Conservation (phyloP, 2,888 invertebrate species). For the Apantesis nais region DNA sequence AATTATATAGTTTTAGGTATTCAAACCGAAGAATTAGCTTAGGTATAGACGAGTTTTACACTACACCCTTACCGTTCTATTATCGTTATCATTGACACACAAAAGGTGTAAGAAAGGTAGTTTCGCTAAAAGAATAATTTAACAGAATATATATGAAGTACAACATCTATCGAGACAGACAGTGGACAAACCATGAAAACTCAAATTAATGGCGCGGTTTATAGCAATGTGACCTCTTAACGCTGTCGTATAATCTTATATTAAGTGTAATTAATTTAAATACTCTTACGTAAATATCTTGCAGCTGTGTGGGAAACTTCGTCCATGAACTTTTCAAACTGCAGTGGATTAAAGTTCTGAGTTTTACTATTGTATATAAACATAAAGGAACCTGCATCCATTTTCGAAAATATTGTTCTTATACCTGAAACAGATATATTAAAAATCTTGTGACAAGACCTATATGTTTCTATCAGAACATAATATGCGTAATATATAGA, state of each 20-base stretch:
- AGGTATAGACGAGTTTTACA: no score
- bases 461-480: background rate
- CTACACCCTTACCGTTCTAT: no score
- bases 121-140: no score
- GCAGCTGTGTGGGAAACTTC: conserved; percentile 67
- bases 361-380: conserved; percentile 71
- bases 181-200: background rate
- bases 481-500: background rate
- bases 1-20: no score
- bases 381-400: conserved; percentile 76
- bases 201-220: background rate
- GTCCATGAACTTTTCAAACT: conserved; percentile 68
- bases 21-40: no score
- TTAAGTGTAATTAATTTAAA: background rate
- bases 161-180: no score
- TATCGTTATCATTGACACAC: no score
- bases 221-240: background rate
- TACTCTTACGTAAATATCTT: conserved; percentile 71
- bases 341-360: conserved; percentile 52
- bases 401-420: conserved; percentile 67
- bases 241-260: background rate
- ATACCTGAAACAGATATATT: conserved; percentile 57
- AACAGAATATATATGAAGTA: no score
- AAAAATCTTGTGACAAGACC: background rate
- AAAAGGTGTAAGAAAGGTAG: no score